Base-by-base conservation (phyloP, 1,140 invertebrate genomes). In the Papilio glaucus region DNA sequence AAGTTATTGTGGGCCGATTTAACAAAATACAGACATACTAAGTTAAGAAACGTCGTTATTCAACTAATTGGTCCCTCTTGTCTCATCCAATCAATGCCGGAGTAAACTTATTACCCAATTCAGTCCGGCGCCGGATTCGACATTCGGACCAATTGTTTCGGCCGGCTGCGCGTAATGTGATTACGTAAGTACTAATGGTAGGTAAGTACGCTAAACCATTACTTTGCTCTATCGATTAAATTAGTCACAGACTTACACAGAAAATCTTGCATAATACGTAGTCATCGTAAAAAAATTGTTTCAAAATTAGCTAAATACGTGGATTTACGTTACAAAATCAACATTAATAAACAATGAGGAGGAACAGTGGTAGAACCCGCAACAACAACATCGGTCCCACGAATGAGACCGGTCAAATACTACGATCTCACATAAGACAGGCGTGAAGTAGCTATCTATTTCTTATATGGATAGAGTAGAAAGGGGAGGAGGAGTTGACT, bases 41-140 rank as follows among this genome's bases (percentile, higher is more conserved):
- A 9, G 18, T 0, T 67, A 26, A 39, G 39, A 24, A 41, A 67
- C 0, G 5, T 67, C 18, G 63, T 67, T 21, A 67, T 45, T 41
- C 9, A 9, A 4, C 63, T 69, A 69, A 69, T 69, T 69, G 65
- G 24, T 26, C 42, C 42, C 42, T n/a, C 26, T 69, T 49, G 65
- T 69, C 65, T 69, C 65, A 45, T 69, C 39, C 42, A 69, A 69
- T 69, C 65, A 69, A 69, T 69, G 65, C 37, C 15, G 15, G 61
- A 63, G 33, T 69, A 69, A 69, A 45, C 41, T 24, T 69, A 69
- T 45, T 69, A 69, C 24, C 12, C 42, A 49, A 69, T 67, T 21
- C 39, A 21, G 18, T 67, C 38, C 15, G 15, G 37, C 39, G 63
- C 38, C 63, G 39, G 63, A 67, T 42, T 42, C 63, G 39, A 67